A percentile compares a stretch with the other conserved stretches of the same genome.
These are phyloP conservation scores for Leptoclinus maculatus DNA, from an alignment of 2,797 vertebrate genomes.

Conservation along the genomic window DNA sequence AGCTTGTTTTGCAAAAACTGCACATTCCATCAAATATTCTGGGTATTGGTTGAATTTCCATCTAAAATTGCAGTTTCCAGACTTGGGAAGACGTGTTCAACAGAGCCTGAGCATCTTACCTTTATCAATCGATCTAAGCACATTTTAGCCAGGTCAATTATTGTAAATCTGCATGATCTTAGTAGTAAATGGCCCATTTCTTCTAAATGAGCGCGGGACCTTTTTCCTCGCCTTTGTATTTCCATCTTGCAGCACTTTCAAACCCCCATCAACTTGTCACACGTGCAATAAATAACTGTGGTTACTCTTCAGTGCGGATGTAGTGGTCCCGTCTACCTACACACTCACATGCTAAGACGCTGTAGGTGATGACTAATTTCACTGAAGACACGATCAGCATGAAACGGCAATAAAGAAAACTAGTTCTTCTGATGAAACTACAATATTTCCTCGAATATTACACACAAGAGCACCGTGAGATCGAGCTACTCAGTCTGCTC, in stretches of 20 bases:
- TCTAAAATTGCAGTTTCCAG: neutral
- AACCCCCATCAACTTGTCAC: slow-evolving; percentile 34
- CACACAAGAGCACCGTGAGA: neutral
- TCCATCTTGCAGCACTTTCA: slow-evolving; percentile 36
- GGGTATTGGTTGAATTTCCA: neutral
- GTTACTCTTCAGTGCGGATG: slow-evolving; percentile 16
- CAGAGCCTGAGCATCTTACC: neutral
- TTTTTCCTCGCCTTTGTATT: slow-evolving; percentile 42
- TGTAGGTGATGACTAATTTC: slow-evolving; percentile 63
- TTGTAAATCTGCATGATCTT: slow-evolving; percentile 50
- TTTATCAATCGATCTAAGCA: neutral
- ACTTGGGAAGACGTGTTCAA: neutral
- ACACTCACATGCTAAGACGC: slow-evolving; percentile 7
- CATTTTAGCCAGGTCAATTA: slow-evolving; percentile 36
- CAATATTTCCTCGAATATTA: slow-evolving; percentile 60
- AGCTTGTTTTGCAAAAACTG: neutral
- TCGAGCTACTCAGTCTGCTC: neutral
- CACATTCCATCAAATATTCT: neutral
- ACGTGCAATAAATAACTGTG: slow-evolving; percentile 56
- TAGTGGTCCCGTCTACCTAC: slow-evolving; percentile 28
- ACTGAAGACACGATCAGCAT: slow-evolving; percentile 27
- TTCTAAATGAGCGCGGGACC: slow-evolving; percentile 56
- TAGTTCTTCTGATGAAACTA: slow-evolving; percentile 51
- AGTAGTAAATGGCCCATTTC: slow-evolving; percentile 62
- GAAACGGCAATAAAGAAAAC: slow-evolving; percentile 16